These are phyloP conservation scores for Petrocephalus zakoni DNA, from an alignment of 2,113 vertebrate species.

Conservation along the genomic window DNA sequence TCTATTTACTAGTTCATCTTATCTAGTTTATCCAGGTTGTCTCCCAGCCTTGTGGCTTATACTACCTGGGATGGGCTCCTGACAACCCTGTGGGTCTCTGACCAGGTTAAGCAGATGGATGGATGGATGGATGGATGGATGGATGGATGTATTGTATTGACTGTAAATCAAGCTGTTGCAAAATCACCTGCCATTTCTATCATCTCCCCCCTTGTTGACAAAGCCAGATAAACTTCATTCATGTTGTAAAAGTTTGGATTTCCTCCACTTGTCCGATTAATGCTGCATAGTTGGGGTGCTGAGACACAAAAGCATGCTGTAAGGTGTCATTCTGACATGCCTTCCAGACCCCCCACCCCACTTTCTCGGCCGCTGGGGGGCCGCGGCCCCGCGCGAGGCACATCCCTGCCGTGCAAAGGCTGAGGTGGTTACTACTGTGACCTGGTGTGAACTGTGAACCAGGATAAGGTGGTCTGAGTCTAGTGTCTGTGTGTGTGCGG, in stretches of 20 bases:
- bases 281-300: not conserved
- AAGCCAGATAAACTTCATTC: not conserved
- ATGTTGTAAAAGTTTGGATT: not conserved
- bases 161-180: not conserved
- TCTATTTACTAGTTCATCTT: not conserved
- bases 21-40: not conserved
- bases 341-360: not conserved
- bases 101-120: not conserved
- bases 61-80: not conserved
- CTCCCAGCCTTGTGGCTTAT: not conserved
- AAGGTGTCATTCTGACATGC: not conserved
- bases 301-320: not conserved
- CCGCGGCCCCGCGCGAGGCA: not conserved
- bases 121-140: not conserved
- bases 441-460: constrained; percentile 2
- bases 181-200: not conserved
- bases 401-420: not conserved
- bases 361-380: not conserved
- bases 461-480: not conserved
- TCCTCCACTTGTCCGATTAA: not conserved
- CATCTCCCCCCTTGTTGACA: not conserved
- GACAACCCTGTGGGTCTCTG: not conserved
- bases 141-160: not conserved
- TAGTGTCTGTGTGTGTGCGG: not conserved
- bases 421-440: not conserved